These are phyloP conservation scores for Cantharis nigra DNA, from an alignment of 2,888 invertebrate genomes.

Conservation along the genomic window DNA sequence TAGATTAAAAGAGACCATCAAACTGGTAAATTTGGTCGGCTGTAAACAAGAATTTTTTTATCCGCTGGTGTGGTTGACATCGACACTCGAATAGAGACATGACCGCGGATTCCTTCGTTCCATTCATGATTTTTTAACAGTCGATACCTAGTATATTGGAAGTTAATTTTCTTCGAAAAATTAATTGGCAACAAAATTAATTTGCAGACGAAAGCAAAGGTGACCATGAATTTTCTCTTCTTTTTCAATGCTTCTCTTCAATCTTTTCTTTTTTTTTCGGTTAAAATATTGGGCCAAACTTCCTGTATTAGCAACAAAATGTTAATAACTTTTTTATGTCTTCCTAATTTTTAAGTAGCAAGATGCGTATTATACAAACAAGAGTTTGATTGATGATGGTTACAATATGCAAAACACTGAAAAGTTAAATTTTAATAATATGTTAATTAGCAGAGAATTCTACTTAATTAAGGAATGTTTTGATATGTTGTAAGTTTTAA, in stretches of 20 bases:
- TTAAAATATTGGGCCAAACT: background rate
- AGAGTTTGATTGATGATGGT: background rate
- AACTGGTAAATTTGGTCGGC: constrained; percentile 16
- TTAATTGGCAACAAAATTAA: background rate
- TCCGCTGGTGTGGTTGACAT: constrained; percentile 26
- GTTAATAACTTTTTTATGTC: background rate
- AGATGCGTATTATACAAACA: background rate
- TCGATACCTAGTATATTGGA: background rate
- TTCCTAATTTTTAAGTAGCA: background rate
- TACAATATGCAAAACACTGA: background rate
- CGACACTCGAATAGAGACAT: constrained; percentile 30
- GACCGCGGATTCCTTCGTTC: constrained; percentile 19
- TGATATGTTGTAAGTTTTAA: background rate
- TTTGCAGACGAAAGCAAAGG: background rate
- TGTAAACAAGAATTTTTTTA: constrained; percentile 8
- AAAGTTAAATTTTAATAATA: background rate
- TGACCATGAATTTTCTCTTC: background rate
- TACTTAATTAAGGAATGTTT: background rate
- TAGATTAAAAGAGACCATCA: constrained; percentile 12
- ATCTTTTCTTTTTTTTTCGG: no score
- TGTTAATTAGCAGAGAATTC: background rate
- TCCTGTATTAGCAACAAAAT: background rate
- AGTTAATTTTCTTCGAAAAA: background rate
- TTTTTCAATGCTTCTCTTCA: no score
- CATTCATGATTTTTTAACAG: constrained; percentile 13